phyloP scores from a whole-genome alignment of 2,797 vertebrate genomes.

The Sibirionetta formosa region DNA sequence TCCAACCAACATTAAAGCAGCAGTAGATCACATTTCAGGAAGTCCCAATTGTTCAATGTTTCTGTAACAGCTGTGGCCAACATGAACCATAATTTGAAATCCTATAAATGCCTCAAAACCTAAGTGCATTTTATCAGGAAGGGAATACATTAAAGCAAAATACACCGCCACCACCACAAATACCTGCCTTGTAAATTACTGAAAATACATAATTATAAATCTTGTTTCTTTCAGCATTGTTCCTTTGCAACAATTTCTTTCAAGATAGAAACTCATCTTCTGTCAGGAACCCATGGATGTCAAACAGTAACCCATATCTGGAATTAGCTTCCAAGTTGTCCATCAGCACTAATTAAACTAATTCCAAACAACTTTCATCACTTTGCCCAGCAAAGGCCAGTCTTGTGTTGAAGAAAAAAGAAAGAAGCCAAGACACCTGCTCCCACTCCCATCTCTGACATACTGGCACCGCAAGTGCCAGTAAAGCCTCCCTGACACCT shows the following conservation, averaged over 20 bases:
- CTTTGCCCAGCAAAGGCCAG: background rate
- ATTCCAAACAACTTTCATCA: background rate
- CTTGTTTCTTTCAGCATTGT: background rate
- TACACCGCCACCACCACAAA: no score
- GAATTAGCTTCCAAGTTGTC: background rate
- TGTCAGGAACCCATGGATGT: background rate
- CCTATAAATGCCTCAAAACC: slow-evolving; percentile 24
- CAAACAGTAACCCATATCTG: background rate
- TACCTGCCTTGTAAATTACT: background rate
- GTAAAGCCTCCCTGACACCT: background rate
- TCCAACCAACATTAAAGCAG: slow-evolving; percentile 33
- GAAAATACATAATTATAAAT: background rate
- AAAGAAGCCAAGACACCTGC: background rate
- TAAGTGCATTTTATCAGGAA: background rate
- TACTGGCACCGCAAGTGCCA: no score
- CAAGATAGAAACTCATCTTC: background rate
- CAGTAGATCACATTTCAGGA: slow-evolving; percentile 9
- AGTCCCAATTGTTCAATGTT: background rate
- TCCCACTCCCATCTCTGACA: background rate
- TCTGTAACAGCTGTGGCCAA: background rate
- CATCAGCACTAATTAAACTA: background rate
- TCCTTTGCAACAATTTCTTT: background rate
- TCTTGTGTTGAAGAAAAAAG: background rate
- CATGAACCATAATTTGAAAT: background rate
- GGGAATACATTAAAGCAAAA: background rate